Evolutionary conservation across 2,888 invertebrate species (phyloP).

Genomic region (Trachelus troglodyta): DNA sequence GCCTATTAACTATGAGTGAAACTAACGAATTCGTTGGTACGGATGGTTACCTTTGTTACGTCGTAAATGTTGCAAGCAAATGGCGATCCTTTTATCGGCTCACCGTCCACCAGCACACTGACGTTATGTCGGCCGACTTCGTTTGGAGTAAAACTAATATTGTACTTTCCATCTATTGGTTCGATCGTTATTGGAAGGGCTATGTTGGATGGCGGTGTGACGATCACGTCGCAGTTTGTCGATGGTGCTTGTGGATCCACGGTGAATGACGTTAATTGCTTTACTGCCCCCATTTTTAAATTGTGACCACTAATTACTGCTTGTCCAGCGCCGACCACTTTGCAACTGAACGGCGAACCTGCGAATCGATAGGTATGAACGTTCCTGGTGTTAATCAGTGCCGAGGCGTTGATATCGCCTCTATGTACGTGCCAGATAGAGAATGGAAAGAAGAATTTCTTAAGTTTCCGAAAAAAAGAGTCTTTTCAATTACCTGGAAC

Average conservation of each 20-base stretch:
- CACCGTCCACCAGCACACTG: slow-evolving; percentile 83
- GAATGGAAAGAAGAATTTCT: neutral
- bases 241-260: slow-evolving; percentile 69
- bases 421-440: neutral
- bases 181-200: slow-evolving; percentile 80
- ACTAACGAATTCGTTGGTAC: neutral
- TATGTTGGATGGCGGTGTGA: slow-evolving; percentile 86
- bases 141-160: slow-evolving; percentile 83
- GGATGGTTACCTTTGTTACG: slow-evolving; percentile 76
- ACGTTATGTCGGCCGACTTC: slow-evolving; percentile 90
- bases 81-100: slow-evolving; percentile 90
- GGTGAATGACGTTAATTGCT: slow-evolving; percentile 72
- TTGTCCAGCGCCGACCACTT: slow-evolving; percentile 78
- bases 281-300: slow-evolving; percentile 77
- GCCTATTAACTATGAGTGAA: neutral
- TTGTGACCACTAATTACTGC: slow-evolving; percentile 76
- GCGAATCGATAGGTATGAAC: slow-evolving; percentile 43
- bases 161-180: slow-evolving; percentile 74
- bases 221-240: slow-evolving; percentile 68
- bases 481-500: slow-evolving; percentile 69
- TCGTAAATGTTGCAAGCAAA: slow-evolving; percentile 96
- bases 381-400: neutral
- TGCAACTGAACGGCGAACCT: slow-evolving; percentile 95
- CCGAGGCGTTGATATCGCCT: neutral
- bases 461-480: neutral